Evolutionary conservation across 2,113 vertebrate species (phyloP).

Genomic region (Regulus satrapa): DNA sequence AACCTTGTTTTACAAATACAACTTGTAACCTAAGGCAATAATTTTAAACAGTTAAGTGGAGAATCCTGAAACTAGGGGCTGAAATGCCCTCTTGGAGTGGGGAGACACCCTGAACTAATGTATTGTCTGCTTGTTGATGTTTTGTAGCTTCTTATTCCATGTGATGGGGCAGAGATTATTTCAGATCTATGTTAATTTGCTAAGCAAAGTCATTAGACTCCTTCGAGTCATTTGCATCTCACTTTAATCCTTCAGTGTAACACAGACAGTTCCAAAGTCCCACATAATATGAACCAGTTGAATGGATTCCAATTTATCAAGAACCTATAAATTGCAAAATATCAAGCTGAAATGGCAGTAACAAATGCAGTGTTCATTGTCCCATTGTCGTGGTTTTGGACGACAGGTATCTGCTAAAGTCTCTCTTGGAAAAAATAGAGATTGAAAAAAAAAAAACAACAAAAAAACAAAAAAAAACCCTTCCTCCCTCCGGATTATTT

Average conservation of each 20-base stretch:
- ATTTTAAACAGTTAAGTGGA: not conserved
- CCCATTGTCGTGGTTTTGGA: too few relatives aligned
- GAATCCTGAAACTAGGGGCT: slow-evolving; percentile 7
- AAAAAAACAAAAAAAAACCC: too few relatives aligned
- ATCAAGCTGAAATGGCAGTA: slow-evolving; percentile 47
- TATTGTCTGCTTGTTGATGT: not conserved
- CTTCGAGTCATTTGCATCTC: slow-evolving; percentile 30
- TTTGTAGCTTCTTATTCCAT: not conserved
- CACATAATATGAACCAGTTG: slow-evolving; percentile 21
- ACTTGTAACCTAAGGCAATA: slow-evolving; percentile 32
- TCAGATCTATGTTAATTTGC: not conserved
- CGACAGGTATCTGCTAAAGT: too few relatives aligned
- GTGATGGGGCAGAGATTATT: not conserved
- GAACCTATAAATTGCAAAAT: slow-evolving; percentile 63
- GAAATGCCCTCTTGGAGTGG: not conserved
- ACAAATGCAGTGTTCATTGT: slow-evolving; percentile 64
- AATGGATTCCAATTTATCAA: slow-evolving; percentile 66
- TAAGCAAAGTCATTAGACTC: not conserved
- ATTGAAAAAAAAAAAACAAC: too few relatives aligned
- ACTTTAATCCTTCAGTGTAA: slow-evolving; percentile 33
- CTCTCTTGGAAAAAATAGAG: too few relatives aligned
- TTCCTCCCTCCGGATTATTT: too few relatives aligned
- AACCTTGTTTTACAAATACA: slow-evolving; percentile 47
- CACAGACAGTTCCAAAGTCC: not conserved
- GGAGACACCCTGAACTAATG: not conserved